A percentile compares a stretch with the other conserved stretches of the same genome.
Conservation (phyloP, 2,888 invertebrate genomes). For the Cephonodes hylas region DNA sequence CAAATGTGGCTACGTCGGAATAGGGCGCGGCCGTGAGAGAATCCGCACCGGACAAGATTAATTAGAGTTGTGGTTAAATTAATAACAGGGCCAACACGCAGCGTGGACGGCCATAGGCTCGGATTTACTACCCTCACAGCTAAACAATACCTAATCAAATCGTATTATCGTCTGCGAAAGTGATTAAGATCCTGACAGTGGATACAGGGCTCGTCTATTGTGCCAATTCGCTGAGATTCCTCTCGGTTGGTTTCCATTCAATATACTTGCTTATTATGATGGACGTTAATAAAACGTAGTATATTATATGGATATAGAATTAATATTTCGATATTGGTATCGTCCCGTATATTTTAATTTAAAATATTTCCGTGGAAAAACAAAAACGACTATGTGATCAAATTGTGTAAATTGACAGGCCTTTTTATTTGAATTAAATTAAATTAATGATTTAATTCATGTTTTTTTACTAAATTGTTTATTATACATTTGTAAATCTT, state of each 20-base stretch:
- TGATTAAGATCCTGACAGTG: conserved; percentile 13
- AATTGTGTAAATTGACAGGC: background rate
- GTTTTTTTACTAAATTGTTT: background rate
- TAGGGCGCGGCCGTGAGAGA: conserved; percentile 50
- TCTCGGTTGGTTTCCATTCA: background rate
- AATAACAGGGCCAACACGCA: conserved; percentile 67
- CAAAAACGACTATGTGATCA: too few species aligned
- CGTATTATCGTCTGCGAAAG: conserved; percentile 36
- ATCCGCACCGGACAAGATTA: conserved; percentile 71
- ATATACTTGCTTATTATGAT: background rate
- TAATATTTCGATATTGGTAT: too few species aligned
- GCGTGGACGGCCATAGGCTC: conserved; percentile 38
- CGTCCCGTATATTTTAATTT: too few species aligned
- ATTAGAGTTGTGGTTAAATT: conserved; percentile 75
- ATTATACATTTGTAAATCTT: too few species aligned
- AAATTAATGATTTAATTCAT: background rate
- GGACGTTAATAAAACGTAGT: background rate
- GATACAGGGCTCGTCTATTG: conserved; percentile 3
- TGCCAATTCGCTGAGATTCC: background rate
- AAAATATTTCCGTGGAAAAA: too few species aligned
- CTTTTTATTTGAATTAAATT: background rate
- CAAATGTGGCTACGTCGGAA: conserved; percentile 5
- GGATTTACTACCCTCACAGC: conserved; percentile 33
- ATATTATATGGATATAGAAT: background rate
- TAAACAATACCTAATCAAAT: conserved; percentile 51